Evolutionary conservation across 2,797 vertebrate species (phyloP).

Genomic region (Coluber constrictor): DNA sequence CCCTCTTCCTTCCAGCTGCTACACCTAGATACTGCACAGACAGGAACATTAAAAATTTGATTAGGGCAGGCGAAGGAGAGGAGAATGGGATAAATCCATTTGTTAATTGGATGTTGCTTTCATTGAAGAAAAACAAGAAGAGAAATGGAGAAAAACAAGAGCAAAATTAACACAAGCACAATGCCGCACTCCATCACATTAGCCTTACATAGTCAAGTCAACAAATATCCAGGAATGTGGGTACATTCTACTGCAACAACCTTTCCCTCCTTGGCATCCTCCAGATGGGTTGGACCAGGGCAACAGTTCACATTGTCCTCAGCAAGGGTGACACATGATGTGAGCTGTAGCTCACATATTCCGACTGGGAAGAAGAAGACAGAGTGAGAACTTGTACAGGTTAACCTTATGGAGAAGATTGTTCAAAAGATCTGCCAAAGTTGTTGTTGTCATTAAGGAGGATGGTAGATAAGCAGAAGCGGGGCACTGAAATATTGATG

Average conservation of each 20-base stretch:
- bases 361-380: neutral
- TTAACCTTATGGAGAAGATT: neutral
- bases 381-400: neutral
- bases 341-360: neutral
- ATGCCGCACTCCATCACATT: neutral
- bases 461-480: neutral
- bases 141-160: constrained; percentile 1
- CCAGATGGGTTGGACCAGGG: neutral
- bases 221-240: neutral
- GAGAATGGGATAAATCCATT: fast-evolving
- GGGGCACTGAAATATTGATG: neutral
- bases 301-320: neutral
- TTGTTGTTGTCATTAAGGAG: neutral
- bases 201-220: neutral
- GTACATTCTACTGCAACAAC: neutral
- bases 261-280: neutral
- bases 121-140: neutral
- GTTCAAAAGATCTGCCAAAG: neutral
- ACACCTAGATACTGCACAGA: fast-evolving
- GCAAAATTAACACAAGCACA: neutral
- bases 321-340: neutral
- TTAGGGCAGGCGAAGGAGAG: constrained; percentile 13
- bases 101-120: constrained; percentile 5
- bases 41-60: neutral
- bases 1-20: neutral